Conservation (phyloP, 2,113 vertebrate genomes). For the Semnornis frantzii region DNA sequence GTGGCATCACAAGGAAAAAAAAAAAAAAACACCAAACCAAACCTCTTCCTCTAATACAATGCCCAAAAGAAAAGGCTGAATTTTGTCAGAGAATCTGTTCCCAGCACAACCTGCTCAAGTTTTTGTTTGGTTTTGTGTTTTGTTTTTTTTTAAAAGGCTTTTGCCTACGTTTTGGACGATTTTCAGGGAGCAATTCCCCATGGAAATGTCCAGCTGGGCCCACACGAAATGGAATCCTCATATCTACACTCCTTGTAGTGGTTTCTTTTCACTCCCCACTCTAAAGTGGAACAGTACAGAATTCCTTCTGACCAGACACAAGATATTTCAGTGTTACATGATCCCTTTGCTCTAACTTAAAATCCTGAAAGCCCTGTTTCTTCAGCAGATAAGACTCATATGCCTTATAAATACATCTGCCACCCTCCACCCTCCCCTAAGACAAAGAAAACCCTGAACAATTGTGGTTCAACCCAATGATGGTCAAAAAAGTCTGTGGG, state of each 20-base stretch:
- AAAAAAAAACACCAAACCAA: background rate
- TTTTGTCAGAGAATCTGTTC: background rate
- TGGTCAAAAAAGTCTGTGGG: background rate
- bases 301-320: background rate
- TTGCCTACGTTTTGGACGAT: background rate
- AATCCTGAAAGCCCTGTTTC: background rate
- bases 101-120: conserved; percentile 30
- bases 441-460: background rate
- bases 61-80: conserved; percentile 24
- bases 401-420: background rate
- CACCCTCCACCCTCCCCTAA: background rate
- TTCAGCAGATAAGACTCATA: background rate
- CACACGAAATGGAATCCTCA: background rate
- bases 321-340: background rate
- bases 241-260: background rate
- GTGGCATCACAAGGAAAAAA: background rate
- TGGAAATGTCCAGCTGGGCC: background rate
- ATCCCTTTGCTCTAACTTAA: background rate
- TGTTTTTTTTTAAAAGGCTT: background rate
- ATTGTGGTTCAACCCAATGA: background rate
- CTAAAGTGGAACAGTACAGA: background rate
- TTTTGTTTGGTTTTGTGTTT: background rate
- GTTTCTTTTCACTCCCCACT: background rate
- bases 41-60: conserved; percentile 7
- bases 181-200: background rate